Evolutionary conservation across 2,113 vertebrate species (phyloP), one percentile per base, ranked within the genome.

Genomic region (Athene cunicularia): DNA sequence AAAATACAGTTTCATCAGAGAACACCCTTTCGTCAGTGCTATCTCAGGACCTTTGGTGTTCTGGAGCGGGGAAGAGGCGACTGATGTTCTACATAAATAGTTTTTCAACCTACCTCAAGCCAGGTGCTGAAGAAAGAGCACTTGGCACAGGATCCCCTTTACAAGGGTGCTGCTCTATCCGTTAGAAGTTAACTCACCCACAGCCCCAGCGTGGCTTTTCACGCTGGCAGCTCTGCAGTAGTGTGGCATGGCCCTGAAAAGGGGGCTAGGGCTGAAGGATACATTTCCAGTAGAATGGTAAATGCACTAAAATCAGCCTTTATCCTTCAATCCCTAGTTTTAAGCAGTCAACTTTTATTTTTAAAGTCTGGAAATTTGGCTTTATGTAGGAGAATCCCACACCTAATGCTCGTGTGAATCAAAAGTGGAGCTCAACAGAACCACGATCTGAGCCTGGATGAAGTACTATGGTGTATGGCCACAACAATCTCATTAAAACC

Each of bases 381-480:
- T 89, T 90, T 53, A 52, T 11, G 33, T 79, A 60, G 74, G 79
- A 52, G 83, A 75, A 47, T 60, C 68, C 55, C 35, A 43, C 14
- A 28, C 59, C 28, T 93, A 50, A 41, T 4, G 49, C 84, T 88
- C 45, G 35, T 0, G 1, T 68, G 58, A 86, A 50, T 52, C 83
- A 66, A 43, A 43, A 43, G 13, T 3, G 23, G 82, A 52, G 26
- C 45, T 63, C 22, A 73, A 58, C 27, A 81, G 33, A 66, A 41
- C 59, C 41, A 21, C n/a, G 47, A 52, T 33, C 77, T 70, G 55
- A 52, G 60, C 27, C 50, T 80, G 63, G 49, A n/a, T 60, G 35
- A 47, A 27, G 45, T 28, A 12, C 24, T 17, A 13, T 0, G 2
- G 39, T 80, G 8, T 35, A 4, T 1, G 14, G 50, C 82, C 28